Evolutionary conservation across 2,888 invertebrate genomes (phyloP).

Genomic region (Melieria picta): DNA sequence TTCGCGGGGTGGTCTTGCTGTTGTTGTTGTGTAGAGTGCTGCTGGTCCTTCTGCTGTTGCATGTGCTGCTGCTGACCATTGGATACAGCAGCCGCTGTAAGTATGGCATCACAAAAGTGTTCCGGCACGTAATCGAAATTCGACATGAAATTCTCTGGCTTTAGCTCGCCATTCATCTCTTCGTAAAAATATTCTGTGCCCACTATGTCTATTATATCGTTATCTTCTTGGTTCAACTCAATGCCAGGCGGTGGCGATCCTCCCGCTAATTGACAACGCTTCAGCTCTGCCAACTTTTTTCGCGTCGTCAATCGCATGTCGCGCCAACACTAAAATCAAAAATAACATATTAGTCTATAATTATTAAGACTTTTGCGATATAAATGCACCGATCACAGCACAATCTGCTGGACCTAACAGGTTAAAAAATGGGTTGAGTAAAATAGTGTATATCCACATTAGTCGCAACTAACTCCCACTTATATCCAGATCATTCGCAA

Average conservation of each 20-base stretch:
- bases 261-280: constrained; percentile 62
- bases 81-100: constrained; percentile 60
- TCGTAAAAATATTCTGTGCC: constrained; percentile 64
- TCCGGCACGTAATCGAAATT: constrained; percentile 63
- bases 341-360: too few species aligned
- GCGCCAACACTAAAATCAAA: constrained; percentile 59
- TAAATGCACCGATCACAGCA: too few species aligned
- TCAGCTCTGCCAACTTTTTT: constrained; percentile 63
- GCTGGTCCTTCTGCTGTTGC: constrained; percentile 58
- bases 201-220: constrained; percentile 63
- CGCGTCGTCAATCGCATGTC: constrained; percentile 63
- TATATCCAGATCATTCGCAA: neutral
- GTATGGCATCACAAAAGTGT: constrained; percentile 63
- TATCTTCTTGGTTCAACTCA: constrained; percentile 63
- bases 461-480: neutral
- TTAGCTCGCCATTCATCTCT: constrained; percentile 63
- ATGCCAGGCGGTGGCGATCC: constrained; percentile 64
- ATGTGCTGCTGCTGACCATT: constrained; percentile 57
- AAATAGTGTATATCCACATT: neutral
- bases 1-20: constrained; percentile 61
- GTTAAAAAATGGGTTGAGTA: neutral
- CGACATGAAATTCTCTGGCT: constrained; percentile 63
- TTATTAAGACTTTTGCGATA: too few species aligned
- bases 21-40: constrained; percentile 56
- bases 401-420: neutral